Percentiles rank a stretch among this genome's conserved stretches.
phyloP scores from a whole-genome alignment of 2,797 vertebrate genomes.

The Thunnus albacares region DNA sequence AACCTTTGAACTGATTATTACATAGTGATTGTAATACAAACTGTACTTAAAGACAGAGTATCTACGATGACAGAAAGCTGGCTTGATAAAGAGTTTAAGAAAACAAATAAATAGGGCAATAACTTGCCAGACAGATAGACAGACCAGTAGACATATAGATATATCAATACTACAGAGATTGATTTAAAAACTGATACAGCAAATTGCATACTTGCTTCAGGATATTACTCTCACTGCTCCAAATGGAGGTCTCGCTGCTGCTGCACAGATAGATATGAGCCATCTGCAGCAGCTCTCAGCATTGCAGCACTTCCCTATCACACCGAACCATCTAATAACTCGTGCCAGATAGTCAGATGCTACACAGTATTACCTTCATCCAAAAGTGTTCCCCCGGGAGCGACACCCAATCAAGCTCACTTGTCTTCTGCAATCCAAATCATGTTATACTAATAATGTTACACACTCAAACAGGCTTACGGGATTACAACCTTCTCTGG shows the following conservation, averaged over 20 bases:
- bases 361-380: constrained; percentile 59
- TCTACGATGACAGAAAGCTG: background rate
- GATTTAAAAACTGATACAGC: constrained; percentile 53
- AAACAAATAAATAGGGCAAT: constrained; percentile 34
- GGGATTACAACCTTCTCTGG: constrained; percentile 75
- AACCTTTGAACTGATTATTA: background rate
- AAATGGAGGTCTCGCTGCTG: constrained; percentile 28
- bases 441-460: constrained; percentile 76
- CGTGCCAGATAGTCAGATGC: constrained; percentile 63
- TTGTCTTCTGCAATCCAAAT: constrained; percentile 76
- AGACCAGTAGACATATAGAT: constrained; percentile 8
- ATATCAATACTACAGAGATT: constrained; percentile 41
- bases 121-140: constrained; percentile 9
- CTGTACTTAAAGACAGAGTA: background rate
- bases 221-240: constrained; percentile 54
- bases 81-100: constrained; percentile 8
- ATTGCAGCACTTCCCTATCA: constrained; percentile 51
- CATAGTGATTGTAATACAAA: background rate
- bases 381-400: constrained; percentile 70
- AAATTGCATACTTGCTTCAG: constrained; percentile 59
- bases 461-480: constrained; percentile 76
- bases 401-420: constrained; percentile 77
- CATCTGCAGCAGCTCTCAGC: constrained; percentile 62
- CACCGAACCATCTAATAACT: constrained; percentile 61
- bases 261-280: constrained; percentile 54